These are phyloP conservation scores for Gastrophryne carolinensis DNA, from an alignment of 2,797 vertebrate genomes.

Conservation along the genomic window DNA sequence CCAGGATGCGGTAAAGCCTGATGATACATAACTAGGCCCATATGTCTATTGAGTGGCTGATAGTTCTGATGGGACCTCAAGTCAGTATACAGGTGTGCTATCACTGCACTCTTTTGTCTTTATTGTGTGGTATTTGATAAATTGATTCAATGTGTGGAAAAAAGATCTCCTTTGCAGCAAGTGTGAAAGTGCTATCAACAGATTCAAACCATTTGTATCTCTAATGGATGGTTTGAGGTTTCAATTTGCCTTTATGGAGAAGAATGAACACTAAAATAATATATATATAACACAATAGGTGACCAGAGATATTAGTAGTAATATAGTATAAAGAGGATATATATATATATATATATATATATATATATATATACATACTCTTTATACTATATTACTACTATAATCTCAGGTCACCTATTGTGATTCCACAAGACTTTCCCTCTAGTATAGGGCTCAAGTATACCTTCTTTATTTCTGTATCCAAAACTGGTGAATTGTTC, in stretches of 20 bases:
- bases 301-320: too few relatives aligned
- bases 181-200: not conserved
- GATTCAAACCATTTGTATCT: slow-evolving; percentile 18
- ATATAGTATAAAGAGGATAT: too few relatives aligned
- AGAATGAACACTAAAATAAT: too few relatives aligned
- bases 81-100: slow-evolving; percentile 27
- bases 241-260: not conserved
- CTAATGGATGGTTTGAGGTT: not conserved
- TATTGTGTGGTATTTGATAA: slow-evolving; percentile 6
- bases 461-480: too few relatives aligned
- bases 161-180: slow-evolving; percentile 10
- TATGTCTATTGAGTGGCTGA: slow-evolving; percentile 15
- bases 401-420: too few relatives aligned
- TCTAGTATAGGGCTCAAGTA: too few relatives aligned
- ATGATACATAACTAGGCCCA: slow-evolving; percentile 14
- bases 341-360: too few relatives aligned
- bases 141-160: slow-evolving; percentile 23
- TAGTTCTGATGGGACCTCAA: slow-evolving; percentile 1
- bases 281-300: too few relatives aligned
- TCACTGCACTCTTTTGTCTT: not conserved
- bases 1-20: slow-evolving; percentile 13
- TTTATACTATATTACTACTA: too few relatives aligned
- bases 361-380: too few relatives aligned
- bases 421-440: too few relatives aligned
- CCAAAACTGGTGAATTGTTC: too few relatives aligned